A percentile compares a stretch with the other conserved stretches of the same genome.
These are phyloP conservation scores for Conops quadrifasciatus DNA, from an alignment of 2,888 invertebrate species.

Conservation along the genomic window DNA sequence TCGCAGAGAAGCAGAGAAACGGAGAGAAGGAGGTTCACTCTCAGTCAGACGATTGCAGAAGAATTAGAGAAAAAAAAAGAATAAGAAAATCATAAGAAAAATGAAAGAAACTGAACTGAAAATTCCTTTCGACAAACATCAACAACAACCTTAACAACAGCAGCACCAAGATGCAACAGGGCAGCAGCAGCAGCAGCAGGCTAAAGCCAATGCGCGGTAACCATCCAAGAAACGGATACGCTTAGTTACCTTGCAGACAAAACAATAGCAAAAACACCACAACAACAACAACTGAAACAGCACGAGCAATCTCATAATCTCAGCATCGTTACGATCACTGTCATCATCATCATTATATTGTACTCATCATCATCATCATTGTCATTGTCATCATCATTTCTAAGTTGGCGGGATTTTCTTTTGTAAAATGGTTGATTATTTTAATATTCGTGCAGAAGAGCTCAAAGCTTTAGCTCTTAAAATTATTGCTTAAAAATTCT, in stretches of 20 bases:
- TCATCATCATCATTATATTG: too few relatives aligned
- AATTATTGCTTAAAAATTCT: too few relatives aligned
- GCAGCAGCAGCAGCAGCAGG: not conserved
- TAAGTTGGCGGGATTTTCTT: too few relatives aligned
- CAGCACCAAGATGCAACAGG: slow-evolving; percentile 11
- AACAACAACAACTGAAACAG: too few relatives aligned
- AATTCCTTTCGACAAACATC: slow-evolving; percentile 32
- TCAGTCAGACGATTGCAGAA: not conserved
- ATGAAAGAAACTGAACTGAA: not conserved
- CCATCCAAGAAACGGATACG: slow-evolving; percentile 13
- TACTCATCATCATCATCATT: too few relatives aligned
- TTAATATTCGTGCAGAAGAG: too few relatives aligned
- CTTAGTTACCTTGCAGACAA: slow-evolving; percentile 17
- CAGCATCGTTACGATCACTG: too few relatives aligned
- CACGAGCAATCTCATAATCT: too few relatives aligned
- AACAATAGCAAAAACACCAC: slow-evolving; percentile 17
- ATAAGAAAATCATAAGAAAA: slow-evolving; percentile 21
- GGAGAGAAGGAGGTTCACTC: not conserved
- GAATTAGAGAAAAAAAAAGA: slow-evolving; percentile 19
- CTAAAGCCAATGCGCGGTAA: slow-evolving; percentile 12
- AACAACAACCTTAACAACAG: slow-evolving; percentile 8
- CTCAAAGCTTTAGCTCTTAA: too few relatives aligned
- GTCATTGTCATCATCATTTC: too few relatives aligned
- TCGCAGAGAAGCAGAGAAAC: not conserved
- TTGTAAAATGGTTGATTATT: too few relatives aligned